Evolutionary conservation across 1,140 invertebrate species (phyloP), one percentile per base, ranked within the genome.

Genomic region (Andrena cerasifolii): DNA sequence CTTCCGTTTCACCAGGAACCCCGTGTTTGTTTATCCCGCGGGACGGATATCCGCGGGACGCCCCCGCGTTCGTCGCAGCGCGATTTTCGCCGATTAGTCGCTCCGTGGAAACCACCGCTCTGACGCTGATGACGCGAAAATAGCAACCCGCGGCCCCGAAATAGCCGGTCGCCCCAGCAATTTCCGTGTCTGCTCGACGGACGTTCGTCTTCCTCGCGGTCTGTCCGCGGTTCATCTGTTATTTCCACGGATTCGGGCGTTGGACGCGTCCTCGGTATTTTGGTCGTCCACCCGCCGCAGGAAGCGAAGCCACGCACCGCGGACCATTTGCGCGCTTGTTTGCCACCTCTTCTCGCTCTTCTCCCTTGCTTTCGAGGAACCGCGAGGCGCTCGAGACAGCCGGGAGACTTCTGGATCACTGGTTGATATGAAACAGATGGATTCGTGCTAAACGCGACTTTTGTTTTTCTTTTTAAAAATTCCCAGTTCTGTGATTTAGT

Each of bases 241-340:
- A 70, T 77, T 77, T 36, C 31, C 28, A 61, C 7, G 28, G 31
- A 7, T 3, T 3, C 63, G 12, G 31, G 0, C 26, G 24, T 59
- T 58, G 26, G 36, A 77, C 54, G 54, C 28, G 12, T 56, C 58
- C 24, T 45, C n/a, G 67, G 72, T 78, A 72, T 63, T 78, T 54
- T 45, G 6, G 45, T 31, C 54, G 18, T 1, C 12, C 7, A 7
- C 16, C 12, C 16, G 53, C 67, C 33, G 40, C 0, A 24, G 5
- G 6, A n/a, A 24, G 36, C 18, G 1, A 14, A 21, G 49, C 18
- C n/a, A 26, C 26, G 18, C 24, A 3, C 4, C 3, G 36, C 36
- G 10, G 3, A 5, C 36, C 36, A 40, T 40, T 3, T 5, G 36
- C 36, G n/a, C 36, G 10, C 10, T 40, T 10, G 36, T 40, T 40